A percentile compares a stretch with the other conserved stretches of the same genome.
Conservation (phyloP, 2,797 vertebrate genomes). For the Tarsius wallacei region DNA sequence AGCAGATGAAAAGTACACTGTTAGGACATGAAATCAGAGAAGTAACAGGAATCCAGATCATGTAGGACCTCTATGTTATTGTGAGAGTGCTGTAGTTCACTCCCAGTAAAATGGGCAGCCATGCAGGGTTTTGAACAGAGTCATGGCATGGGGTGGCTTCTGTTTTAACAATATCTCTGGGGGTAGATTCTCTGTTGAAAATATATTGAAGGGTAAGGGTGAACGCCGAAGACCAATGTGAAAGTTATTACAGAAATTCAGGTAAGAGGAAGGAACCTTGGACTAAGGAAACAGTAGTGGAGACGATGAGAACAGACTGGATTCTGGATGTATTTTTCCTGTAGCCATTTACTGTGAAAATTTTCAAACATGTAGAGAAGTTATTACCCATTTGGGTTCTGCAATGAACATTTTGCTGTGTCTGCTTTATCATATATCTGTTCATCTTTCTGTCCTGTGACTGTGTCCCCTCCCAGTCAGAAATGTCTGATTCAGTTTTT, state of each 20-base stretch:
- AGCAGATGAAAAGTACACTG: rapidly evolving
- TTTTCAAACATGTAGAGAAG: background rate
- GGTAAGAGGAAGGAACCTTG: background rate
- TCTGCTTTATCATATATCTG: background rate
- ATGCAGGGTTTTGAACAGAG: background rate
- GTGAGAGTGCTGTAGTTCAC: background rate
- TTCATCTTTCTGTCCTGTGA: background rate
- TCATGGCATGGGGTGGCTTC: background rate
- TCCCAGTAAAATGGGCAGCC: background rate
- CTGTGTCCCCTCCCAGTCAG: background rate
- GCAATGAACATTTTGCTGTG: background rate
- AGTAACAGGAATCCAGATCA: too few species aligned
- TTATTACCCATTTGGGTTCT: background rate
- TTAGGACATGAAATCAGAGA: background rate
- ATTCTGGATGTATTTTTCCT: background rate
- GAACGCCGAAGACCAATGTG: background rate
- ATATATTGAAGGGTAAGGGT: rapidly evolving
- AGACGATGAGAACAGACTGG: background rate
- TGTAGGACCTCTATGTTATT: rapidly evolving
- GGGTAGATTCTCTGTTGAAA: background rate
- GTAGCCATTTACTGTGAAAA: background rate
- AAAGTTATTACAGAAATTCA: background rate
- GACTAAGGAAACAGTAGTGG: background rate
- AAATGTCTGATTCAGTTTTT: background rate
- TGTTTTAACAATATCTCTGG: background rate